A percentile compares a stretch with the other conserved stretches of the same genome.
These are phyloP conservation scores for Lacanobia oleracea DNA, from an alignment of 2,888 invertebrate species.

Conservation along the genomic window DNA sequence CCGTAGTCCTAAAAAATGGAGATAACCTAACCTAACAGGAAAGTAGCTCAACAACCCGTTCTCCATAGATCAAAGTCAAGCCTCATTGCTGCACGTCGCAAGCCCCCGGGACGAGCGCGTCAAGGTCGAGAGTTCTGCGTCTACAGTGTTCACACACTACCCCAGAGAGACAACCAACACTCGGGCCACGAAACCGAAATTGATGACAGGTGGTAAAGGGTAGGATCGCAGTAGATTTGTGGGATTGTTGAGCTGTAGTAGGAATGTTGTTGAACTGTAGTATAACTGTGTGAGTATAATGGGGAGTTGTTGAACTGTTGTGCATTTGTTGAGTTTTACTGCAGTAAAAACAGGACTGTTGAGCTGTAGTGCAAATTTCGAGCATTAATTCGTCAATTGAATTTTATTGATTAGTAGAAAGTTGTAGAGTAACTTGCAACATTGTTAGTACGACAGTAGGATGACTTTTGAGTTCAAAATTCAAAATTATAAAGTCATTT, in stretches of 20 bases:
- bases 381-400: background rate
- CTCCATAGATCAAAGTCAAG: conserved; percentile 49
- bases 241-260: conserved; percentile 6
- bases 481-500: too few relatives aligned
- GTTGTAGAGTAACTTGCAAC: background rate
- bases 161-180: conserved; percentile 11
- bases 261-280: background rate
- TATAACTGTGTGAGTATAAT: too few relatives aligned
- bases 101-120: conserved; percentile 31
- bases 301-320: background rate
- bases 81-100: conserved; percentile 20
- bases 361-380: too few relatives aligned
- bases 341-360: too few relatives aligned
- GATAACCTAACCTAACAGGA: background rate
- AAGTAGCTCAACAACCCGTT: background rate
- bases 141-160: conserved; percentile 72
- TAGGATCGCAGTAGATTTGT: conserved; percentile 29
- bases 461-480: too few relatives aligned
- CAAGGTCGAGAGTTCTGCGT: conserved; percentile 70
- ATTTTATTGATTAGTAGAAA: background rate
- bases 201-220: conserved; percentile 44
- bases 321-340: background rate
- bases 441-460: background rate
- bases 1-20: too few relatives aligned
- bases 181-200: conserved; percentile 20